phyloP scores from a whole-genome alignment of 2,113 vertebrate species.

The Sinosuthora webbiana region DNA sequence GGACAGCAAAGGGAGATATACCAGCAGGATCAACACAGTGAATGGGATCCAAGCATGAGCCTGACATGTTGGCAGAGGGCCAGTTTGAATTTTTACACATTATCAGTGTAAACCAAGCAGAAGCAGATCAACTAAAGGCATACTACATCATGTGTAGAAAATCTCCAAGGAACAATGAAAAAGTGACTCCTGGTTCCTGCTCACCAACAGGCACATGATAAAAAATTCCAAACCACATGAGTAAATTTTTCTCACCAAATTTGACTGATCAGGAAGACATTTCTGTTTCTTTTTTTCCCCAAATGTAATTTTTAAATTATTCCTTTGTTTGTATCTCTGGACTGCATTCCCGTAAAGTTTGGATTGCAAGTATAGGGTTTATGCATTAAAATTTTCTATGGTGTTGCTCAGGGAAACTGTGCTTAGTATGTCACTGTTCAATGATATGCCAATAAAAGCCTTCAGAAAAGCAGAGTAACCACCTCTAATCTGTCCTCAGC shows the following conservation, averaged over 20 bases:
- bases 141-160: neutral
- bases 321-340: neutral
- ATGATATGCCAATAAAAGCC: neutral
- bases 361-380: neutral
- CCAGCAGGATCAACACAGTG: neutral
- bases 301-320: neutral
- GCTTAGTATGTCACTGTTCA: neutral
- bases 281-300: neutral
- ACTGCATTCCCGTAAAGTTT: neutral
- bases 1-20: neutral
- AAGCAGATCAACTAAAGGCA: neutral
- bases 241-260: neutral
- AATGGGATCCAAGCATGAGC: neutral
- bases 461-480: neutral
- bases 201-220: neutral
- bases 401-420: neutral
- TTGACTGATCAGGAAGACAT: neutral
- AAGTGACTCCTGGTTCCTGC: neutral
- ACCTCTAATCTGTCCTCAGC: neutral
- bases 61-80: neutral
- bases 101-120: neutral
- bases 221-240: slow-evolving; percentile 11
- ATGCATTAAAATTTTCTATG: neutral
- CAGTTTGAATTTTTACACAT: neutral
- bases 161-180: neutral